These are phyloP conservation scores for Trichomycterus rosablanca DNA, from an alignment of 2,113 vertebrate genomes.

Conservation along the genomic window DNA sequence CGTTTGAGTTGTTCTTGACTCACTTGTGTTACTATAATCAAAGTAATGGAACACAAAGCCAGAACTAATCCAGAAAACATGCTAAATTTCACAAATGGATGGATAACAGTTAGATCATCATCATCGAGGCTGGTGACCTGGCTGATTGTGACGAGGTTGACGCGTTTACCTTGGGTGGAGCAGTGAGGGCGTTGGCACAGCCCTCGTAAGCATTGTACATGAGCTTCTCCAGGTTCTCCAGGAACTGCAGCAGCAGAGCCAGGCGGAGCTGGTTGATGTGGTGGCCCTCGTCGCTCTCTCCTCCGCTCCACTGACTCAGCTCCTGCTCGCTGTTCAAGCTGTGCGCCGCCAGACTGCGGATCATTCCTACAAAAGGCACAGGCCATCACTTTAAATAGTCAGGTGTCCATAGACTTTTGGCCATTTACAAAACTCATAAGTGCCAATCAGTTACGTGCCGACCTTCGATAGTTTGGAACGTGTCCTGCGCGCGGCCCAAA, in stretches of 20 bases:
- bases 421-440: no score
- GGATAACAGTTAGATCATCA: no score
- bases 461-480: conserved; percentile 99
- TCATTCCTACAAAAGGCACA: conserved; percentile 76
- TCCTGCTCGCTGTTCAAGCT: conserved; percentile 92
- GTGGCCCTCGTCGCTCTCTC: conserved; percentile 89
- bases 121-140: no score
- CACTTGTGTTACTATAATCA: no score
- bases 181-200: conserved; percentile 90
- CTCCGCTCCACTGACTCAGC: conserved; percentile 86
- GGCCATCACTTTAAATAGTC: not conserved
- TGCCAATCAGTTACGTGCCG: conserved; percentile 27
- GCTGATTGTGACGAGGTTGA: no score
- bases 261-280: conserved; percentile 91
- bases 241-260: conserved; percentile 88
- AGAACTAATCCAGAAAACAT: no score
- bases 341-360: conserved; percentile 91
- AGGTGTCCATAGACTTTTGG: no score
- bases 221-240: conserved; percentile 95
- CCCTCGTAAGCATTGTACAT: conserved; percentile 99
- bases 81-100: no score
- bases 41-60: no score
- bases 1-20: no score
- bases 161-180: conserved; percentile 97
- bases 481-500: conserved; percentile 93